A percentile compares a stretch with the other conserved stretches of the same genome.
These are phyloP conservation scores for Dendrocincla fuliginosa DNA, from an alignment of 2,797 vertebrate species.

Conservation along the genomic window DNA sequence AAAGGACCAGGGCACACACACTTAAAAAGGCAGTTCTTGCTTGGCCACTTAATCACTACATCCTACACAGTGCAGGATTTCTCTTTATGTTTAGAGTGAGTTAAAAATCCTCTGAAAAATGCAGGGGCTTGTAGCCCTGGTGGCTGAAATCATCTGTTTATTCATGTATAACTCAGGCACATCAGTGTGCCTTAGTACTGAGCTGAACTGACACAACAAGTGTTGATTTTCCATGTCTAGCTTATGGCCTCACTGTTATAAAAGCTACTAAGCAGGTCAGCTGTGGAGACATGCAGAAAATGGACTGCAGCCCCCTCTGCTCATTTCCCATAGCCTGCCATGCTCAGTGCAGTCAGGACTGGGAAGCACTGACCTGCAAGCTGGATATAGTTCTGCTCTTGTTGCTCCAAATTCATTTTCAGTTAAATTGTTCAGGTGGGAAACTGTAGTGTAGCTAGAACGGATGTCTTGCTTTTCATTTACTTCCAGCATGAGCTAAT, in stretches of 20 bases:
- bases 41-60: neutral
- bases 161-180: constrained; percentile 55
- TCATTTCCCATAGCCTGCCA: neutral
- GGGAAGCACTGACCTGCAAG: constrained; percentile 31
- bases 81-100: neutral
- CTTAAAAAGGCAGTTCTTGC: neutral
- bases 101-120: constrained; percentile 56
- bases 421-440: constrained; percentile 26
- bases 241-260: constrained; percentile 42
- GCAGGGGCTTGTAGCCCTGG: constrained; percentile 1
- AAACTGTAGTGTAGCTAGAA: neutral
- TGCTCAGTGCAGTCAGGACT: neutral
- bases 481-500: constrained; percentile 22
- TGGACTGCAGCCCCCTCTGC: constrained; percentile 24
- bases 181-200: constrained; percentile 46
- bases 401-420: constrained; percentile 23
- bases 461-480: neutral
- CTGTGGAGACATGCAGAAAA: constrained; percentile 44
- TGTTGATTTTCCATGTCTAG: constrained; percentile 51
- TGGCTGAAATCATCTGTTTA: constrained; percentile 58
- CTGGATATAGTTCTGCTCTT: constrained; percentile 1
- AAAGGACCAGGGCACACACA: neutral
- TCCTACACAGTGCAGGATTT: neutral
- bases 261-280: constrained; percentile 57
- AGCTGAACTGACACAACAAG: constrained; percentile 59